phyloP scores from a whole-genome alignment of 2,797 vertebrate species.

The Microctenopoma stevenorrisi region DNA sequence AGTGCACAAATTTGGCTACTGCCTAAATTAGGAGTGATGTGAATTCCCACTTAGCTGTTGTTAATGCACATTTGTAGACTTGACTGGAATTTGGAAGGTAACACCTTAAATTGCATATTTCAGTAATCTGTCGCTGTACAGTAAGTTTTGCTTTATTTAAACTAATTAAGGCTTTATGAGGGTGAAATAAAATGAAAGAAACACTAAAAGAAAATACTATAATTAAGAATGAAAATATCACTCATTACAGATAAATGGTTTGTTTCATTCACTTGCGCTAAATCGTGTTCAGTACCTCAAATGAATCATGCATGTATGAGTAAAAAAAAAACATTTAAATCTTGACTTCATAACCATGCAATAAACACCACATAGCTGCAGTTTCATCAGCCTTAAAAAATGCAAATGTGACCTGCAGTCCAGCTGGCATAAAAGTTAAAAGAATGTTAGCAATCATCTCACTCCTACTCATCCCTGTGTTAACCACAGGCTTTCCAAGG shows the following conservation, averaged over 20 bases:
- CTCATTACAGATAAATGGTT: constrained; percentile 16
- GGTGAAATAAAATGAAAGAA: constrained; percentile 33
- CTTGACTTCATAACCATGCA: constrained; percentile 38
- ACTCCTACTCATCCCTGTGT: constrained; percentile 82
- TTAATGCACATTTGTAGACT: constrained; percentile 11
- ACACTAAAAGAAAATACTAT: constrained; percentile 26
- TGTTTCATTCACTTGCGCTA: constrained; percentile 18
- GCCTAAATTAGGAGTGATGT: constrained; percentile 60
- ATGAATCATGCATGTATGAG: constrained; percentile 26
- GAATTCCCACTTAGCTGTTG: constrained; percentile 50
- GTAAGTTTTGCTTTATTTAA: constrained; percentile 54
- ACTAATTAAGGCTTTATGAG: constrained; percentile 46
- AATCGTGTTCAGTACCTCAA: constrained; percentile 35
- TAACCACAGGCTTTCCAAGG: constrained; percentile 80
- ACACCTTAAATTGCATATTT: constrained; percentile 31
- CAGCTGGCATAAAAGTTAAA: constrained; percentile 78
- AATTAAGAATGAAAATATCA: constrained; percentile 35
- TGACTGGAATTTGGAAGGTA: constrained; percentile 34
- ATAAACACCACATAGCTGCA: constrained; percentile 58
- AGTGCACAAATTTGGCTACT: constrained; percentile 55
- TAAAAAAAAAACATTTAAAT: constrained; percentile 16
- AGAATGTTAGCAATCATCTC: constrained; percentile 83
- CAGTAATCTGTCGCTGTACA: constrained; percentile 22
- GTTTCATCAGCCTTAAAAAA: constrained; percentile 65
- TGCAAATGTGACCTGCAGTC: constrained; percentile 70